phyloP scores from a whole-genome alignment of 2,797 vertebrate species.

The Sebastes steindachneri region DNA sequence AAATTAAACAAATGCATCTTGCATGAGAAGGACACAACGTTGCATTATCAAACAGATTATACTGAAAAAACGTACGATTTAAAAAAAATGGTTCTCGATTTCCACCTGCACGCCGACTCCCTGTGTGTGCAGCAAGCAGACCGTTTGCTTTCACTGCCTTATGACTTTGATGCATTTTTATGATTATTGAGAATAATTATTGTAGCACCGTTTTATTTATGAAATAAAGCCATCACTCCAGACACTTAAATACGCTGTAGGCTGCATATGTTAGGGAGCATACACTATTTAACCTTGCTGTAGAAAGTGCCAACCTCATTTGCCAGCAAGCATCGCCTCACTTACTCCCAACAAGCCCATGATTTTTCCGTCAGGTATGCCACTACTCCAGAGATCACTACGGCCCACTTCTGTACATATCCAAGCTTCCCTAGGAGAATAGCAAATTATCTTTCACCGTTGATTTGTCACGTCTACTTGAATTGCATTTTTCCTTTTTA shows the following conservation, averaged over 20 bases:
- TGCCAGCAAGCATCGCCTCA: constrained; percentile 74
- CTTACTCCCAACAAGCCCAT: constrained; percentile 78
- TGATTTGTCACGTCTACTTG: constrained; percentile 76
- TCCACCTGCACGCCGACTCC: constrained; percentile 87
- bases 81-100: constrained; percentile 77
- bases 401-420: constrained; percentile 86
- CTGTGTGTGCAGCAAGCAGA: constrained; percentile 76
- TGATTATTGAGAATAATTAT: constrained; percentile 82
- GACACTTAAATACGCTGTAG: constrained; percentile 80
- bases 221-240: constrained; percentile 86
- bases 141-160: constrained; percentile 86
- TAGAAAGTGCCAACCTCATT: constrained; percentile 92
- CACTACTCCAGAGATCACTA: constrained; percentile 68
- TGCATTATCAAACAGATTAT: constrained; percentile 82
- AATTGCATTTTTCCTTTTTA: constrained; percentile 63
- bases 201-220: constrained; percentile 91
- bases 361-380: constrained; percentile 83
- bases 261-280: constrained; percentile 84
- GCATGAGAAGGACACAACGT: constrained; percentile 89
- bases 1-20: constrained; percentile 85
- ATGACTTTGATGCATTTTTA: constrained; percentile 87
- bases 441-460: constrained; percentile 76
- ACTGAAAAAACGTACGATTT: constrained; percentile 69
- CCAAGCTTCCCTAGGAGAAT: constrained; percentile 84
- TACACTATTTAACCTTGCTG: constrained; percentile 86